Evolutionary conservation across 2,113 vertebrate species (phyloP).

Genomic region (Nothocercus julius): DNA sequence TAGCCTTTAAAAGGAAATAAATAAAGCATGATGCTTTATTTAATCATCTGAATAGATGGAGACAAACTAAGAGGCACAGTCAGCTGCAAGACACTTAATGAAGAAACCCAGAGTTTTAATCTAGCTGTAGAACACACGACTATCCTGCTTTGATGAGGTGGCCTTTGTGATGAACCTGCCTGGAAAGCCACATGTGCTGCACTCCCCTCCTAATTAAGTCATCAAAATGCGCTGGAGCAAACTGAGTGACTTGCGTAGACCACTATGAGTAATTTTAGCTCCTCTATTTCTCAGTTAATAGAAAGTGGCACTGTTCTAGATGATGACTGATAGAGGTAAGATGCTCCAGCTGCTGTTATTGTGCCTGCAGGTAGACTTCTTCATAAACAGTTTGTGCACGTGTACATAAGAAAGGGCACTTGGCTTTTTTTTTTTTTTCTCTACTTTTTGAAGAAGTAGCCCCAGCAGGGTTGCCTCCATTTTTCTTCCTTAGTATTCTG

Average conservation of each 20-base stretch:
- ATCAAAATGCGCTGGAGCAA: conserved; percentile 79
- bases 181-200: conserved; percentile 73
- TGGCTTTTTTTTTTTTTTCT: neutral
- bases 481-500: neutral
- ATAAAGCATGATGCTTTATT: conserved; percentile 57
- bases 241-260: conserved; percentile 63
- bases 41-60: conserved; percentile 74
- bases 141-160: conserved; percentile 62
- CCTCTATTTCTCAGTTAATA: conserved; percentile 79
- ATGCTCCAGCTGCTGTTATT: conserved; percentile 64
- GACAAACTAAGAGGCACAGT: conserved; percentile 52
- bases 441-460: neutral
- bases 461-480: neutral
- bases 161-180: conserved; percentile 73
- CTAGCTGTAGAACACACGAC: conserved; percentile 49
- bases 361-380: conserved; percentile 40
- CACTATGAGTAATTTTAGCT: conserved; percentile 75
- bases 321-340: conserved; percentile 81
- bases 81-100: conserved; percentile 52
- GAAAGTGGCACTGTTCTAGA: conserved; percentile 79
- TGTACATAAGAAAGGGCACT: neutral
- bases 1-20: conserved; percentile 65
- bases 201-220: conserved; percentile 75
- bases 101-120: conserved; percentile 73
- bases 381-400: neutral